phyloP scores from a whole-genome alignment of 2,797 vertebrate genomes.

The Argya squamiceps region DNA sequence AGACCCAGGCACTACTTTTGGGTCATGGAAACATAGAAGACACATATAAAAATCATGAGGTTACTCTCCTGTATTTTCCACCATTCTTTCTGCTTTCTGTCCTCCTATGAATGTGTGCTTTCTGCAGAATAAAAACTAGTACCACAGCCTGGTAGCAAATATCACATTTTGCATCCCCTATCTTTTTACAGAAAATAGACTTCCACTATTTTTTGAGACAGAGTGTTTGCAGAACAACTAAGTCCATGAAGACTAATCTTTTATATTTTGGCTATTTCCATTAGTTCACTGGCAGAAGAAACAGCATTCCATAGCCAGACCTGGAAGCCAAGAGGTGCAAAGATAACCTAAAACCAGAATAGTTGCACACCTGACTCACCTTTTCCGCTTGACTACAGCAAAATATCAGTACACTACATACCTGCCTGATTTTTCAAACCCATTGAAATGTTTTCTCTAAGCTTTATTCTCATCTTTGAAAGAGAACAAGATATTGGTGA shows the following conservation, averaged over 20 bases:
- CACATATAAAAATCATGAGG: background rate
- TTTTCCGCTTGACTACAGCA: background rate
- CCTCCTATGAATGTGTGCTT: background rate
- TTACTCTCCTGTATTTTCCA: background rate
- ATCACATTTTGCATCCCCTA: background rate
- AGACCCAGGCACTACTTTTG: background rate
- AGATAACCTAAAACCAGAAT: background rate
- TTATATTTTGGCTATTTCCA: background rate
- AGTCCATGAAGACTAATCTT: background rate
- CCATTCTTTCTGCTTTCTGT: background rate
- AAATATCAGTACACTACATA: background rate
- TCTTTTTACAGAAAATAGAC: background rate
- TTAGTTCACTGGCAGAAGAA: background rate
- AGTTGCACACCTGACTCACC: background rate
- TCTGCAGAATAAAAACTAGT: background rate
- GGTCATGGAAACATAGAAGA: background rate
- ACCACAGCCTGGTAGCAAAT: background rate
- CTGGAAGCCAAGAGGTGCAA: background rate
- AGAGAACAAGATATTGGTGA: background rate
- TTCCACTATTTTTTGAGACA: background rate
- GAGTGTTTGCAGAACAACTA: background rate
- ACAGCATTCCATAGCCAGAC: background rate
- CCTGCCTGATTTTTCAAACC: background rate
- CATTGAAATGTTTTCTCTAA: background rate
- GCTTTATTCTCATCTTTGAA: background rate